Conservation (phyloP, 2,888 invertebrate genomes). For the Coecobrya sp. region DNA sequence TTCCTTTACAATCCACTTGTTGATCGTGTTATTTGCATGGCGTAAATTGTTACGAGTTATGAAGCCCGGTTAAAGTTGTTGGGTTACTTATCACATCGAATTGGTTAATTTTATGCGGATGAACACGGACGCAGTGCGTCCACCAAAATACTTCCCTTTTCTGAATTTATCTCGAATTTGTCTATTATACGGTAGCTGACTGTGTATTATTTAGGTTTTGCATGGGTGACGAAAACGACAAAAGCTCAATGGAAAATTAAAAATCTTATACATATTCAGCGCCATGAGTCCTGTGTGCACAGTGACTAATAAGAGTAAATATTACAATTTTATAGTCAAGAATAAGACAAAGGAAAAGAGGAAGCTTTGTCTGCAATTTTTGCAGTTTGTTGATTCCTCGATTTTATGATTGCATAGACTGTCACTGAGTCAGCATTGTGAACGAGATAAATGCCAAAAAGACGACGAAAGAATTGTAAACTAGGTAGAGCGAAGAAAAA, state of each 20-base stretch:
- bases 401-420: conserved; percentile 66
- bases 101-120: background rate
- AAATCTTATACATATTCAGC: background rate
- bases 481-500: conserved; percentile 24
- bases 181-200: background rate
- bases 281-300: conserved; percentile 4
- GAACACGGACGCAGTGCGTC: background rate
- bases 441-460: conserved; percentile 36
- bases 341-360: background rate
- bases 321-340: background rate
- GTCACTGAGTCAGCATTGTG: conserved; percentile 72
- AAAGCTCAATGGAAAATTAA: background rate
- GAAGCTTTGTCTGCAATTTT: conserved; percentile 2
- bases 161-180: background rate
- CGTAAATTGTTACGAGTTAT: conserved; percentile 30
- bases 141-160: background rate
- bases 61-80: conserved; percentile 37
- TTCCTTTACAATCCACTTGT: conserved; percentile 46
- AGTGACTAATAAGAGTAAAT: background rate
- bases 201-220: background rate
- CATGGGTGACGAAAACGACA: background rate
- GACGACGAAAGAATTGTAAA: background rate
- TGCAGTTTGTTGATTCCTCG: conserved; percentile 51
- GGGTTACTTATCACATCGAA: background rate
- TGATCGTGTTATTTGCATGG: conserved; percentile 47